Conservation (phyloP, 2,888 invertebrate genomes). For the Prosopocoilus inquinatus region DNA sequence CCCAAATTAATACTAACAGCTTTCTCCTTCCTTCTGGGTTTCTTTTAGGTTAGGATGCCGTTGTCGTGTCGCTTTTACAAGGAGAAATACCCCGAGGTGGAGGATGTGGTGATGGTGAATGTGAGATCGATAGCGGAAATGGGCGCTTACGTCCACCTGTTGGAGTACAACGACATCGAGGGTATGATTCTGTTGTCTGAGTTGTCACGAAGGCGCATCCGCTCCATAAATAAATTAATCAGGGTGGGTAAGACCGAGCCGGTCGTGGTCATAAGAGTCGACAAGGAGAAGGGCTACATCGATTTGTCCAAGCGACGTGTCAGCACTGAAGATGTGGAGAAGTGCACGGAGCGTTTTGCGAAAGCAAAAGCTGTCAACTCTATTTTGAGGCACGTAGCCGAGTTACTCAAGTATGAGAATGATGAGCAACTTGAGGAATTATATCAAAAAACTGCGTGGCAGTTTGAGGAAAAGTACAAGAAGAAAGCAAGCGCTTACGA, state of each 20-base stretch:
- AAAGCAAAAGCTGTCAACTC: constrained; percentile 99
- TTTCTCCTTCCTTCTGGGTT: constrained; percentile 4
- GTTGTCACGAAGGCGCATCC: constrained; percentile 95
- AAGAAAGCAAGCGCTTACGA: constrained; percentile 96
- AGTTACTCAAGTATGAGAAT: constrained; percentile 84
- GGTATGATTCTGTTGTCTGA: constrained; percentile 99
- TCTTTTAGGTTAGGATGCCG: constrained; percentile 64
- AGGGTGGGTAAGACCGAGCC: constrained; percentile 98
- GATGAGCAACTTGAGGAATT: constrained; percentile 93
- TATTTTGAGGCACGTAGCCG: constrained; percentile 95
- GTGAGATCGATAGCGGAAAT: constrained; percentile 98
- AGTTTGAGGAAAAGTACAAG: constrained; percentile 95
- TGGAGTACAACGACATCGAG: constrained; percentile 99
- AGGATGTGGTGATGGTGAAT: constrained; percentile 99
- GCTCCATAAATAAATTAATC: constrained; percentile 98
- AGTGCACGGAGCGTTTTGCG: constrained; percentile 97
- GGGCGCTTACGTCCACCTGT: constrained; percentile 97
- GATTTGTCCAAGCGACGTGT: constrained; percentile 99
- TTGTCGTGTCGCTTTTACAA: constrained; percentile 95
- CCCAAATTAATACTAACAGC: background rate
- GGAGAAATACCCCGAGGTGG: constrained; percentile 96
- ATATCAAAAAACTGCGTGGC: constrained; percentile 96
- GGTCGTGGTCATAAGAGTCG: constrained; percentile 98
- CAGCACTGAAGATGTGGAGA: constrained; percentile 95
- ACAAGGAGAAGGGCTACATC: constrained; percentile 99